Conservation (phyloP, 2,888 invertebrate genomes). For the Isotomurus palustris region DNA sequence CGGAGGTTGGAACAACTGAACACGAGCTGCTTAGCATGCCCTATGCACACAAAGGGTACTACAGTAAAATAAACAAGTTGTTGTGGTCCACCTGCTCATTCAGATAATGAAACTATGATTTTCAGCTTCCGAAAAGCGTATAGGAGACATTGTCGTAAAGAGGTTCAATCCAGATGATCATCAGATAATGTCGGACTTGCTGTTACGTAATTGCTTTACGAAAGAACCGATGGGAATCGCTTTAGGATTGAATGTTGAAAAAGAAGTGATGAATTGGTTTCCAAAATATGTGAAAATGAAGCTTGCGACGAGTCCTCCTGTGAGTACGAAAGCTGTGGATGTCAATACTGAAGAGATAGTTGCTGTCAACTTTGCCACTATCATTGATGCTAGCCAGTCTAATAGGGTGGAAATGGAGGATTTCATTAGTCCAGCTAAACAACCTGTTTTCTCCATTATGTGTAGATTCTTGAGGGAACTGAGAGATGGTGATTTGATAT, state of each 20-base stretch:
- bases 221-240: conserved; percentile 3
- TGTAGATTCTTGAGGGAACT: conserved; percentile 2
- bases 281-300: conserved; percentile 3
- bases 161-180: background rate
- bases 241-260: conserved; percentile 9
- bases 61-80: too few relatives aligned
- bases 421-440: background rate
- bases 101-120: too few relatives aligned
- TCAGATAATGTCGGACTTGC: background rate
- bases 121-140: too few relatives aligned
- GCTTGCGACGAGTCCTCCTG: background rate
- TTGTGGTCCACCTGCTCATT: too few relatives aligned
- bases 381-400: conserved; percentile 4
- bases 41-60: too few relatives aligned
- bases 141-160: too few relatives aligned
- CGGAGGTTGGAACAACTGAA: too few relatives aligned
- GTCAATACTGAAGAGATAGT: background rate
- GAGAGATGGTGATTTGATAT: conserved; percentile 3
- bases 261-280: conserved; percentile 3
- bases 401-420: background rate
- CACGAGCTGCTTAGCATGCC: too few relatives aligned
- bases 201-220: background rate
- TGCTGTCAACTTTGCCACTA: conserved; percentile 2
- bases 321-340: conserved; percentile 4
- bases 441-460: background rate